These are phyloP conservation scores for Alviniconcha strummeri DNA, from an alignment of 2,888 invertebrate species.

Conservation along the genomic window DNA sequence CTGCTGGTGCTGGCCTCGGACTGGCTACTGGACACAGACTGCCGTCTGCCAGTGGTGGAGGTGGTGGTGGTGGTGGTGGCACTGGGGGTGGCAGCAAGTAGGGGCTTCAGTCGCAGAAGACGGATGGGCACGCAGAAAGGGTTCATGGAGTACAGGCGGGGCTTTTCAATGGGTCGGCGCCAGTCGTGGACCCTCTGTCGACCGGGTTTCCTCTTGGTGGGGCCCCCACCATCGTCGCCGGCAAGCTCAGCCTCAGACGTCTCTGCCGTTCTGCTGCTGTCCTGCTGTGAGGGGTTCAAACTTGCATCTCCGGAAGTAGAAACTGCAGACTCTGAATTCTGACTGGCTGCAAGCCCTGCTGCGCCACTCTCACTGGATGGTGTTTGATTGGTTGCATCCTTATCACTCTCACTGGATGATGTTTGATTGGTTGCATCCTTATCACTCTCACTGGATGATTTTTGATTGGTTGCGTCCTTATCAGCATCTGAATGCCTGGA, in stretches of 20 bases:
- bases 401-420: too few species aligned
- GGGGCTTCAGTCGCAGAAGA: conserved; percentile 35
- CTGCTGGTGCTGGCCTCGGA: background rate
- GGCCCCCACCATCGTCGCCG: background rate
- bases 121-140: conserved; percentile 59
- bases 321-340: background rate
- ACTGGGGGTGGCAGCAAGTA: background rate
- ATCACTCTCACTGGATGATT: too few species aligned
- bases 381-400: too few species aligned
- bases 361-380: too few species aligned
- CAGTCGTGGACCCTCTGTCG: conserved; percentile 20
- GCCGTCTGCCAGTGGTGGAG: background rate
- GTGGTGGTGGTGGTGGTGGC: background rate
- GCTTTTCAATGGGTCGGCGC: conserved; percentile 46
- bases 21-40: background rate
- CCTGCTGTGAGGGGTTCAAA: too few species aligned
- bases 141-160: conserved; percentile 54
- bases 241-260: background rate
- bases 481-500: too few species aligned
- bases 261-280: background rate
- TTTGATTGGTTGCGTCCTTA: too few species aligned
- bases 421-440: too few species aligned
- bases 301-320: background rate
- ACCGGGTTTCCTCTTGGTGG: background rate
- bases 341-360: background rate